Evolutionary conservation across 2,797 vertebrate species (phyloP), one percentile per base, ranked within the genome.

Genomic region (Cetoscarus ocellatus): DNA sequence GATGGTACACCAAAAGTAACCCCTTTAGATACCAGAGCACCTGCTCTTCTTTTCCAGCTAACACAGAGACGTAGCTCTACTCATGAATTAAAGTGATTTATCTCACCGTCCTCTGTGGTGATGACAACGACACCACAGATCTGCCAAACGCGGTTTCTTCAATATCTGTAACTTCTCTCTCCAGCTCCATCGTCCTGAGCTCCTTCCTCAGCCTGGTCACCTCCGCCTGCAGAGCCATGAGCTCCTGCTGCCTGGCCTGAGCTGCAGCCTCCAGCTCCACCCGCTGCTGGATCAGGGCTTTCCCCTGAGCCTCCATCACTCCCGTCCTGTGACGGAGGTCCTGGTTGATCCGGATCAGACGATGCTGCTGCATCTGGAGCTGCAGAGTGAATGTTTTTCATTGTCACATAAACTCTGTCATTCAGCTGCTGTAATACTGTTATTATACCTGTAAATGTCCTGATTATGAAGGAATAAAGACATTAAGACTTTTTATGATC

Each of bases 281-380:
- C 88, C 95, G 96, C 93, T 96, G 96, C 90, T 96, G 97, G 8
- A 97, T 96, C 86, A 97, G 82, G 0, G 92, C 92, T 82, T 97
- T 98, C 3, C 96, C 96, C 88, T 97, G 97, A 0, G 95, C 93
- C 85, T 98, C 97, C 9, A 96, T 94, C 59, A 96, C 92, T 0
- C 94, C 94, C 52, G 93, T 89, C 0, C 95, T 92, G 89, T 97
- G 96, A 55, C 97, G 91, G 10, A 98, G 95, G 79, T 98, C 97
- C 0, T 98, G 97, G 84, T 98, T 99, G 49, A 98, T 96, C 77
- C 95, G 96, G 88, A 97, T 98, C 17, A 98, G 76, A 42, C 96
- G 94, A 14, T 93, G 95, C 90, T 97, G 97, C 87, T 99, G 97
- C 90, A 96, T 93, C 92, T 99, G 97, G 17, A 99, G 93, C 97